These are phyloP conservation scores for Oceanodroma leucorhoa DNA, from an alignment of 2,797 vertebrate species.

Conservation along the genomic window DNA sequence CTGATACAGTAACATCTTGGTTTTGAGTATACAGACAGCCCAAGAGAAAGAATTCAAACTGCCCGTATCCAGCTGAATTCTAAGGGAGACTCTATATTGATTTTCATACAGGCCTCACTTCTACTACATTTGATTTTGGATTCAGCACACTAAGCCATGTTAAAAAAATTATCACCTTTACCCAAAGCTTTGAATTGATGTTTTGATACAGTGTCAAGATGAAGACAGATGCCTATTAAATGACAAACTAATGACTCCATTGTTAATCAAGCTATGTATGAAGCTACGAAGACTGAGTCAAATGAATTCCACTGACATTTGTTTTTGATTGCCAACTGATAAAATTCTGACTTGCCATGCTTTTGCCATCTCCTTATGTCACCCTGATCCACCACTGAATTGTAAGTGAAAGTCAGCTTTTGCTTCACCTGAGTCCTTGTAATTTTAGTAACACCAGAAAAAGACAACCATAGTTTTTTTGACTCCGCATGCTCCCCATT, in stretches of 20 bases:
- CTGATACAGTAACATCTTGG: not conserved
- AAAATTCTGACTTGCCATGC: not conserved
- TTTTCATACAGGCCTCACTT: not conserved
- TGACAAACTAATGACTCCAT: not conserved
- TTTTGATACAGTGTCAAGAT: not conserved
- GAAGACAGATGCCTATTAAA: not conserved
- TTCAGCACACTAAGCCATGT: not conserved
- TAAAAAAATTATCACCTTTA: not conserved
- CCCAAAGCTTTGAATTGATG: not conserved
- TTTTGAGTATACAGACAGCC: not conserved
- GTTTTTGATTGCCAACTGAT: not conserved
- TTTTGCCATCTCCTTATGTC: not conserved
- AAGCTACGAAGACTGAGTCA: not conserved
- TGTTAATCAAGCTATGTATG: not conserved
- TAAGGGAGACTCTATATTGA: not conserved
- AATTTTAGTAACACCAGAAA: not conserved
- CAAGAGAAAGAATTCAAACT: not conserved
- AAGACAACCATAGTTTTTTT: not conserved
- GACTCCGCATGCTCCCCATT: fast-evolving
- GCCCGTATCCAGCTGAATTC: not conserved
- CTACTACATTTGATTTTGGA: not conserved
- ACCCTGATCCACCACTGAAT: not conserved
- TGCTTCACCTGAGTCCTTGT: not conserved
- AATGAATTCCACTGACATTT: not conserved
- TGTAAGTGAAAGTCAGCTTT: not conserved